A percentile compares a stretch with the other conserved stretches of the same genome.
phyloP scores from a whole-genome alignment of 2,797 vertebrate genomes.

The Loris lydekkerianus region DNA sequence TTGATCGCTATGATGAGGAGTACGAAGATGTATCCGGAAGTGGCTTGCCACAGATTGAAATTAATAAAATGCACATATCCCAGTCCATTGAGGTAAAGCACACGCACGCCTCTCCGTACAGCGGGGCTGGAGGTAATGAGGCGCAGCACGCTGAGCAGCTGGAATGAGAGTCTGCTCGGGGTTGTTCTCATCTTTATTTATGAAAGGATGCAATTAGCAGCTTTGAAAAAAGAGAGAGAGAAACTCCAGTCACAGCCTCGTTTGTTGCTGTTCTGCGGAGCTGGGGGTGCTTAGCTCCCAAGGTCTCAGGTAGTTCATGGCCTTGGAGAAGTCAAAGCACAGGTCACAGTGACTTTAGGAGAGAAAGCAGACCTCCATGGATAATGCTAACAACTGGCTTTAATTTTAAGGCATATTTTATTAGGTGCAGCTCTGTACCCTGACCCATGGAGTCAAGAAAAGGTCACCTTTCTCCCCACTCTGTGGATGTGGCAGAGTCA shows the following conservation, averaged over 20 bases:
- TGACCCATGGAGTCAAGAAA: not conserved
- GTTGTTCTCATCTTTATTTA: constrained; percentile 47
- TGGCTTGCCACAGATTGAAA: constrained; percentile 95
- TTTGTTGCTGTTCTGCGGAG: not conserved
- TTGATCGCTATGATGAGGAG: constrained; percentile 98
- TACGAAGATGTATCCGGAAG: constrained; percentile 93
- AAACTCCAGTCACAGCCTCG: not conserved
- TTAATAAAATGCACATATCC: constrained; percentile 99
- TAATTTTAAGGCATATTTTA: not conserved
- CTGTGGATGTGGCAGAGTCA: too few relatives aligned
- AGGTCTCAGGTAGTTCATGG: not conserved
- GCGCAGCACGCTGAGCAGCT: not conserved
- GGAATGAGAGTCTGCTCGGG: not conserved
- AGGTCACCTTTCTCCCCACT: not conserved
- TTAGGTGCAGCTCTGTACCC: not conserved
- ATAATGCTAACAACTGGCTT: not conserved
- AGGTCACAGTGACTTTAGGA: not conserved
- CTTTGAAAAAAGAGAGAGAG: not conserved
- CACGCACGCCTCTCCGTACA: fast-evolving
- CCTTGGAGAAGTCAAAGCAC: not conserved
- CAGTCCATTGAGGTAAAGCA: constrained; percentile 97
- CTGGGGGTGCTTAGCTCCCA: not conserved
- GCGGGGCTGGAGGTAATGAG: not conserved
- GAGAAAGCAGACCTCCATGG: not conserved
- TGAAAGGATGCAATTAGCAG: not conserved